Evolutionary conservation across 1,140 invertebrate species (phyloP), one percentile per base, ranked within the genome.

Genomic region (Drosophila ogumai): DNA sequence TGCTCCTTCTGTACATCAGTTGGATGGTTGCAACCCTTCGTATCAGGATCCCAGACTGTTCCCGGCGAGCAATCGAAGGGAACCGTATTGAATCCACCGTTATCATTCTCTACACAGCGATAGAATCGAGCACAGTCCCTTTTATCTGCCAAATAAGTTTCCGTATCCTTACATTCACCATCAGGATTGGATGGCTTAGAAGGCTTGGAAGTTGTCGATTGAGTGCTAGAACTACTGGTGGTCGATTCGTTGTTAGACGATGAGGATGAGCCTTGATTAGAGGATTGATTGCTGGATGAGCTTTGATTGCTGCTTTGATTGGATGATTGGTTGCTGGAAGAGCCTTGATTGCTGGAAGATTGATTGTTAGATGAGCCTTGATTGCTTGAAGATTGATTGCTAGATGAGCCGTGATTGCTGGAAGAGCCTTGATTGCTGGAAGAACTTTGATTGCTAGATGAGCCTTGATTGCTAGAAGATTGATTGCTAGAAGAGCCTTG

Each of bases 51-150:
- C 93, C 93, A 94, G 22, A 93, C 93, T 4, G 95, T 96, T 58
- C 95, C 95, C 28, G 92, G 91, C 0, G 93, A 95, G 88, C 95
- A 96, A 59, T 93, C 93, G 78, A 95, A 96, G 41, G 95, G 93
- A 79, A 95, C 93, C 71, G 91, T 94, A 32, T 82, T 93, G 43
- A 92, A 95, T 3, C 93, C 93, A 13, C 93, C 94, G 38, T 93
- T 91, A 2, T 94, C 94, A 58, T 94, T 93, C 64, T 94, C 92
- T 0, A 96, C 94, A 91, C 96, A 96, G 79, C 95, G 93, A 72
- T 96, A 95, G 79, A 96, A 96, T 75, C 95, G 95, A 31, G 90
- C 13, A 91, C 92, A 92, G 94, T 94, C 34, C 85, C 91, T 50
- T 44, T 79, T 93, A 41, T 92, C 90, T 10, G 79, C 49, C 34